Percentiles rank a stretch among this genome's conserved stretches.
Conservation (phyloP, 2,888 invertebrate species). For the Baronia brevicornis region DNA sequence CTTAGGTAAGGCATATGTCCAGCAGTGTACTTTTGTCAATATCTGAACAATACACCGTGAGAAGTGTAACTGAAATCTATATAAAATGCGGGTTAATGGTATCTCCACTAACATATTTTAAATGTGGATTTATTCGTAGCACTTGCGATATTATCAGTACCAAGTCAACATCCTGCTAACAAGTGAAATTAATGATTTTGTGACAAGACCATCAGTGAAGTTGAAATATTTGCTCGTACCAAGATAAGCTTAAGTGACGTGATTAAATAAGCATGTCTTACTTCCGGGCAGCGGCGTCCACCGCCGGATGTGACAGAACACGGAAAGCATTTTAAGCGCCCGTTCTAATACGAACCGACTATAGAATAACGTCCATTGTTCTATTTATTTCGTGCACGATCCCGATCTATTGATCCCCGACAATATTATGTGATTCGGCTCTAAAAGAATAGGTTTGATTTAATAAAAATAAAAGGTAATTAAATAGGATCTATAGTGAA, state of each 20-base stretch:
- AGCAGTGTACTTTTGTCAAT: too few species aligned
- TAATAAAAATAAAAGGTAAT: too few species aligned
- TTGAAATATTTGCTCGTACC: slow-evolving; percentile 36
- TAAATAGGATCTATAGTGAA: too few species aligned
- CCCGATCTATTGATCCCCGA: slow-evolving; percentile 48
- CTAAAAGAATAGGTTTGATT: slow-evolving; percentile 6
- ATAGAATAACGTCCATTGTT: slow-evolving; percentile 63
- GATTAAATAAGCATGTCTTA: slow-evolving; percentile 55
- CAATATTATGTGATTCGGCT: slow-evolving; percentile 13
- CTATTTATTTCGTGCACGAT: slow-evolving; percentile 56
- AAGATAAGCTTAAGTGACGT: slow-evolving; percentile 40
- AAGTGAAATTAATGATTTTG: slow-evolving; percentile 59
- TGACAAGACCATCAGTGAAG: slow-evolving; percentile 29
- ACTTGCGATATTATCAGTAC: background rate
- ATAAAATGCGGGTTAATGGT: too few species aligned
- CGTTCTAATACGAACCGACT: slow-evolving; percentile 43
- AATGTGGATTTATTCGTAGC: slow-evolving; percentile 1
- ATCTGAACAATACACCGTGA: too few species aligned
- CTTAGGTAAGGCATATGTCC: too few species aligned
- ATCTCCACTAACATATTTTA: too few species aligned
- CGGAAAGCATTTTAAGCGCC: slow-evolving; percentile 73
- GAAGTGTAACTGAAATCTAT: too few species aligned
- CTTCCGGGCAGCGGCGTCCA: slow-evolving; percentile 47
- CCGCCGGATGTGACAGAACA: slow-evolving; percentile 62
- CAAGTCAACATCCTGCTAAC: slow-evolving; percentile 50